Percentiles rank a stretch among this genome's conserved stretches.
Conservation (phyloP, 2,797 vertebrate species). For the Phataginus tetradactyla region DNA sequence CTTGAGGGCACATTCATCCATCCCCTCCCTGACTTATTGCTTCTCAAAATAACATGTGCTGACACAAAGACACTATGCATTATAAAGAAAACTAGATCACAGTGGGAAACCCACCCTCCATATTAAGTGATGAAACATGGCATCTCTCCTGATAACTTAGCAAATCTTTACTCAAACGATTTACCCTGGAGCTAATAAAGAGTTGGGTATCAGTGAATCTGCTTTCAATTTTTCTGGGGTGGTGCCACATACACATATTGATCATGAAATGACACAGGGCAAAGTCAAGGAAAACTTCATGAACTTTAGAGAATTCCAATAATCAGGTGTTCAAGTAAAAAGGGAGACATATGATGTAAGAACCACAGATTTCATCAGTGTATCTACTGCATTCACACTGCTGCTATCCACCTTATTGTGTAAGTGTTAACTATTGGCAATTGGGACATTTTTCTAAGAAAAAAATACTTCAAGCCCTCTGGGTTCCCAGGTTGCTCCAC, state of each 20-base stretch:
- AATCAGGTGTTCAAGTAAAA: neutral
- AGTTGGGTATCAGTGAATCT: neutral
- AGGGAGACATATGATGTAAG: neutral
- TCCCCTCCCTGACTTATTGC: neutral
- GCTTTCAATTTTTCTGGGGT: neutral
- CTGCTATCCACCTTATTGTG: neutral
- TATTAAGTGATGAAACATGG: neutral
- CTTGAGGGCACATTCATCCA: neutral
- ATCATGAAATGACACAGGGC: neutral
- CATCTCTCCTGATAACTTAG: neutral
- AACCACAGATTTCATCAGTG: neutral
- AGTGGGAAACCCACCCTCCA: neutral
- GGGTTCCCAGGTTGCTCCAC: neutral
- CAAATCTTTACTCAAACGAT: neutral
- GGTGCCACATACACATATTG: neutral
- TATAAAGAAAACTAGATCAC: neutral
- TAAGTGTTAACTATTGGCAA: neutral
- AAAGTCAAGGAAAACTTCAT: neutral
- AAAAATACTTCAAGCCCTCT: neutral
- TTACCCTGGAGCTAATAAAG: neutral
- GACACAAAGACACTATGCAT: neutral
- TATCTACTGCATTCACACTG: neutral
- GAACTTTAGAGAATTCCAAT: neutral
- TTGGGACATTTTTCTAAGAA: neutral
- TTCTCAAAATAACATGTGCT: neutral